These are phyloP conservation scores for Hirudinaria manillensis DNA, from an alignment of 2,888 invertebrate genomes.

Conservation along the genomic window DNA sequence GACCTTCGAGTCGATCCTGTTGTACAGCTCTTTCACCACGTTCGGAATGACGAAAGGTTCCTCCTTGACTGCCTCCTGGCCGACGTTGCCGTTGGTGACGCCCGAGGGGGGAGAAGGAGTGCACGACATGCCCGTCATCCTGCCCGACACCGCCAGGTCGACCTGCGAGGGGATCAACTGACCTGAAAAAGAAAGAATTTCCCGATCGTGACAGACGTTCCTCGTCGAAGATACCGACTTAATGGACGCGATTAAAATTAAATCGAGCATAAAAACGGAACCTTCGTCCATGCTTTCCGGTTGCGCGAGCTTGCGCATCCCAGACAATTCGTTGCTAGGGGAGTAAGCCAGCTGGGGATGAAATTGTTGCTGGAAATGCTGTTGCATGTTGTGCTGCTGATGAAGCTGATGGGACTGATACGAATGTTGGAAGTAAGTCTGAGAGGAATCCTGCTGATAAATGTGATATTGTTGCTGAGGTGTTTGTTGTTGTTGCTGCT, in stretches of 20 bases:
- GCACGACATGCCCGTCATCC: neutral
- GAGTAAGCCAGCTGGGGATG: constrained; percentile 1
- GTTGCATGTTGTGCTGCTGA: constrained; percentile 7
- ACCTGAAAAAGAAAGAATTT: neutral
- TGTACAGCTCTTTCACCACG: neutral
- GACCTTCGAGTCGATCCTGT: constrained; percentile 10
- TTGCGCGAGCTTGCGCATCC: neutral
- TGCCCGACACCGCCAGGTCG: neutral
- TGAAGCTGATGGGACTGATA: neutral
- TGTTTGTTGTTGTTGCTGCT: neutral
- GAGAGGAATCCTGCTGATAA: neutral
- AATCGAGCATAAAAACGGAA: neutral
- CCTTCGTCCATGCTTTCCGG: constrained; percentile 14
- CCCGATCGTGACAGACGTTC: no score
- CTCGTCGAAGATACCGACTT: no score
- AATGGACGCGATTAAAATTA: no score
- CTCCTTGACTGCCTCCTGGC: neutral
- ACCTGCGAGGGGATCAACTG: constrained; percentile 8
- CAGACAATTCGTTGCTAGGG: neutral
- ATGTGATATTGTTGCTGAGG: constrained; percentile 5
- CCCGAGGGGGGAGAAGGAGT: neutral
- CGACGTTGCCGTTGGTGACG: neutral
- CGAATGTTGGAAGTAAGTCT: neutral
- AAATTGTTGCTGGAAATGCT: neutral
- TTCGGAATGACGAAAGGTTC: neutral